Evolutionary conservation across 1,140 invertebrate genomes (phyloP).

Genomic region (Papilio polytes): DNA sequence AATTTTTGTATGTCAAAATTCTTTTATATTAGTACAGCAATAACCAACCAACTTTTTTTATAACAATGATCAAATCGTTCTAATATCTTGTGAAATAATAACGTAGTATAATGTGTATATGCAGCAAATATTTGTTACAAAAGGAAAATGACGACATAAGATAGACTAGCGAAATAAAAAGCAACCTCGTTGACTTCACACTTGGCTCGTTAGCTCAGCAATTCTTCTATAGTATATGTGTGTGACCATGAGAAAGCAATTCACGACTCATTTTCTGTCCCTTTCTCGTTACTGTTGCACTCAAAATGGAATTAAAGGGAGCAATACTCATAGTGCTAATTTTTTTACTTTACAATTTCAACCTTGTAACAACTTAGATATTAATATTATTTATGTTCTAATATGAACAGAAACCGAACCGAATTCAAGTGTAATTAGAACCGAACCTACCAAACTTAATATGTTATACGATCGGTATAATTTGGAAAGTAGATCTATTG

Average conservation of each 20-base stretch:
- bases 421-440: too few relatives aligned
- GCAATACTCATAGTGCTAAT: slow-evolving; percentile 7
- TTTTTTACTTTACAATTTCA: slow-evolving; percentile 9
- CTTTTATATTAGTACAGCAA: too few relatives aligned
- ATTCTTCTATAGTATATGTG: slow-evolving; percentile 55
- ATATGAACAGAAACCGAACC: too few relatives aligned
- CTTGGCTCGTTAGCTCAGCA: slow-evolving; percentile 61
- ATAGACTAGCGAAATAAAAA: slow-evolving; percentile 41
- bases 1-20: neutral
- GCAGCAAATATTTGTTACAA: neutral
- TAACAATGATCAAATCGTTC: too few relatives aligned
- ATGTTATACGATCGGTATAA: neutral
- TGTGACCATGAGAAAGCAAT: slow-evolving; percentile 50
- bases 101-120: neutral
- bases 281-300: neutral
- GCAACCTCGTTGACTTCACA: slow-evolving; percentile 54
- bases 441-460: neutral
- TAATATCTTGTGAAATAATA: too few relatives aligned
- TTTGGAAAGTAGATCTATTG: neutral
- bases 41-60: too few relatives aligned
- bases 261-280: neutral
- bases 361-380: neutral
- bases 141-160: slow-evolving; percentile 2
- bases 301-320: slow-evolving; percentile 7
- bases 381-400: too few relatives aligned